Base-by-base conservation (phyloP, 2,113 vertebrate species). In the Anser cygnoides region DNA sequence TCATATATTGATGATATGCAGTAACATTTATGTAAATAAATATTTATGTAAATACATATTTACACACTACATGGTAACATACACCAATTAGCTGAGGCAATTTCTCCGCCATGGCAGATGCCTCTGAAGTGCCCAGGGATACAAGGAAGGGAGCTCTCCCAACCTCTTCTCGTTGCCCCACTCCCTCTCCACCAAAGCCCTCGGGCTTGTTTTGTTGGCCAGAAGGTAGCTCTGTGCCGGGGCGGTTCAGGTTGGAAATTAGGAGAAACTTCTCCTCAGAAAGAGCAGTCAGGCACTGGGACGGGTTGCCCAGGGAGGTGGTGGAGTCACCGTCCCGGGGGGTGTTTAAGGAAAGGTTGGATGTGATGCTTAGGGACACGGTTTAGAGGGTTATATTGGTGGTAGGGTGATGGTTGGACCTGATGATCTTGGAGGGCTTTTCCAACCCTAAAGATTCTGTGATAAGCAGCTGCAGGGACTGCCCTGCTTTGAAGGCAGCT, bases 31-130 rank as follows among this genome's bases (percentile, higher is more conserved):
- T 5, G 29, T 31, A 74, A 85, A 39, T n/a, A 68, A 84, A 44
- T n/a, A 73, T 44, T 83, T 82, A 76, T 10, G 33, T 54, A 90
- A 88, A 46, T 46, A 35, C 52, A 22, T 31, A 66, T 50, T 92
- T 67, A 59, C 33, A 63, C 18, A 18, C 22, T n/a, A 31, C 33
- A 57, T 0, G 59, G 61, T 58, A 78, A 39, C 74, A 58, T n/a
- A 10, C 84, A 55, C 73, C 58, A 96, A 94, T 39, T 22, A 95
- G 77, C 80, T 33, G n/a, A 92, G 75, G 41, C 73, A 85, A 55
- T 54, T 46, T 39, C 49, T 90, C 22, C 14, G 39, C 61, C 55
- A 79, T 10, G 62, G 88, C 61, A 68, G 66, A 44, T 25, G 76
- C 58, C 67, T 82, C 84, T 49, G 55, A 76, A 90, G 46, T 50